These are phyloP conservation scores for Hesperophylax magnus DNA, from an alignment of 1,140 invertebrate species.

Conservation along the genomic window DNA sequence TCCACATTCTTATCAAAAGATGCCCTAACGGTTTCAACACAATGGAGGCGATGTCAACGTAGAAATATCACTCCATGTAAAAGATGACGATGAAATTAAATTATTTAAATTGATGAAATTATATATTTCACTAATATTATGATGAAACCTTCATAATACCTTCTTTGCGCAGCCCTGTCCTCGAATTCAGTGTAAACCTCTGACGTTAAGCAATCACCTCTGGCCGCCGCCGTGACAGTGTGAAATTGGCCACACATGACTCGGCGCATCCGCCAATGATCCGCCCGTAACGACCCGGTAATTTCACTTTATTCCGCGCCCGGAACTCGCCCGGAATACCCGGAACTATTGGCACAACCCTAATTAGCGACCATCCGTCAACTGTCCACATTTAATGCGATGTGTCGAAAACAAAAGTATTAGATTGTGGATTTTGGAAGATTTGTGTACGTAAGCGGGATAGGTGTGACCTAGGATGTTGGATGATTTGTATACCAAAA, in stretches of 20 bases:
- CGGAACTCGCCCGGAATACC: neutral
- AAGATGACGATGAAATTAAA: too few relatives aligned
- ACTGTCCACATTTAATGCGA: neutral
- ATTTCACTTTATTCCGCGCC: constrained; percentile 3
- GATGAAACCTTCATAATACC: too few relatives aligned
- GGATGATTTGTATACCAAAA: too few relatives aligned
- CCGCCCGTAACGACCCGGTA: constrained; percentile 3
- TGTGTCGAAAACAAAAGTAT: neutral
- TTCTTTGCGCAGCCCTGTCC: neutral
- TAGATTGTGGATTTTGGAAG: too few relatives aligned
- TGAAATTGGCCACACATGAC: constrained; percentile 32
- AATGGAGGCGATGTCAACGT: too few relatives aligned
- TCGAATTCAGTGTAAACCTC: neutral
- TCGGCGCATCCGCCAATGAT: constrained; percentile 14
- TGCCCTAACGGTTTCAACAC: too few relatives aligned
- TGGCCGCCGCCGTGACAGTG: constrained; percentile 23
- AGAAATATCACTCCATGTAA: too few relatives aligned
- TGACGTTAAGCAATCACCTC: constrained; percentile 32
- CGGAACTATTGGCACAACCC: neutral
- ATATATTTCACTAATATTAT: too few relatives aligned
- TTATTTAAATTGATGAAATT: too few relatives aligned
- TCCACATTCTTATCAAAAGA: too few relatives aligned
- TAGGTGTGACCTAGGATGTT: too few relatives aligned
- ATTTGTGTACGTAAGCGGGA: too few relatives aligned
- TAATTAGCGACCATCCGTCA: constrained; percentile 13